Evolutionary conservation across 1,140 invertebrate genomes (phyloP).

Genomic region (Lepidurus arcticus): DNA sequence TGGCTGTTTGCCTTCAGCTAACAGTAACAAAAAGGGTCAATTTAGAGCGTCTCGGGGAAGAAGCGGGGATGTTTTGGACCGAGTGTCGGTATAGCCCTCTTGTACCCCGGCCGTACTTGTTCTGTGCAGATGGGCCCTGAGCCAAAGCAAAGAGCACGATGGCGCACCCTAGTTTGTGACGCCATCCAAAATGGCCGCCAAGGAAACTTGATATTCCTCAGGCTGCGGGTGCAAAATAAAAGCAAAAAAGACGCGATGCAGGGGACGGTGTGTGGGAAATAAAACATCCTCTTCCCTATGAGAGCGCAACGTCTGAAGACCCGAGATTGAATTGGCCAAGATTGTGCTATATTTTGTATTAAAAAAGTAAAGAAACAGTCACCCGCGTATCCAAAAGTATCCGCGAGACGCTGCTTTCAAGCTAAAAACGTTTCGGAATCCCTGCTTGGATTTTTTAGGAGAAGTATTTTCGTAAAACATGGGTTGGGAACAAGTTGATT

Average conservation of each 20-base stretch:
- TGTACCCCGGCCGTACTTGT: background rate
- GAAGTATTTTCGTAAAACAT: too few relatives aligned
- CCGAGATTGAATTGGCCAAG: too few relatives aligned
- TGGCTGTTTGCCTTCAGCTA: background rate
- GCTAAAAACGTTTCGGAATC: too few relatives aligned
- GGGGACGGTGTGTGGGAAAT: conserved; percentile 4
- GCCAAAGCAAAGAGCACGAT: conserved; percentile 10
- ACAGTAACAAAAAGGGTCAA: background rate
- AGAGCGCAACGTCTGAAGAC: background rate
- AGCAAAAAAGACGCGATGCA: background rate
- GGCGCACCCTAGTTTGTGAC: conserved; percentile 8
- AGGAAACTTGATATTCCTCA: background rate
- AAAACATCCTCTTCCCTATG: background rate
- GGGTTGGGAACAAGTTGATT: too few relatives aligned
- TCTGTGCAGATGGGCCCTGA: background rate
- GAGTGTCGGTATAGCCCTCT: background rate
- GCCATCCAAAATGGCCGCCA: conserved; percentile 3
- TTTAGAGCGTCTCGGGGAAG: background rate
- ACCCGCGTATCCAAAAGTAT: too few relatives aligned
- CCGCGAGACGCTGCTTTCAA: too few relatives aligned
- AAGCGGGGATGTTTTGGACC: background rate
- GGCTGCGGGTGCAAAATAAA: conserved; percentile 5
- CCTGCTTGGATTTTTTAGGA: too few relatives aligned
- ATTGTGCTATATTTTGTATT: too few relatives aligned
- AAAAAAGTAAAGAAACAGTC: too few relatives aligned